Evolutionary conservation across 2,113 vertebrate species (phyloP), one percentile per base, ranked within the genome.

Genomic region (Caranx melampygus): DNA sequence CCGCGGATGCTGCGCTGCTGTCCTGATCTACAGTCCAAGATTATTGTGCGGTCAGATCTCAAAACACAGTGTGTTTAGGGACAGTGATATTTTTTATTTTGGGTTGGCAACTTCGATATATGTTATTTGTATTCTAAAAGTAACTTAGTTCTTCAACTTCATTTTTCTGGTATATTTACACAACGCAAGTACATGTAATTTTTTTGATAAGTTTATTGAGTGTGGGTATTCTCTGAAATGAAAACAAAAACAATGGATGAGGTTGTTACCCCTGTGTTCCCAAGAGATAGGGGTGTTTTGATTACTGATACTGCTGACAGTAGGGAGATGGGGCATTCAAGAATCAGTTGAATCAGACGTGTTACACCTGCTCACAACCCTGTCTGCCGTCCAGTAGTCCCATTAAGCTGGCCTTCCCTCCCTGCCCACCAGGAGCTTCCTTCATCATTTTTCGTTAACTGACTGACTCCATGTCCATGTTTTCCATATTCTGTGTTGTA

Each of bases 1-100:
- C 71, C 59, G 4, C 6, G 71, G 57, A 21, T 72, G 70, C 58
- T 49, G 70, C 35, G 57, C 47, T 54, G 5, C 34, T 6, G 13
- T 55, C 21, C 37, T 75, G 51, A 33, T 35, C 61, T n/a, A 6
- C 51, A 3, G 14, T 55, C 52, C 10, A 65, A 44, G 21, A 64
- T 54, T 21, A 1, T 14, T 45, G 2, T 35, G 31, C 5, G n/a
- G 71, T 40, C 44, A 51, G 58, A 3, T 21, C 1, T 35, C 15
- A 5, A 45, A 0, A 34, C 21, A 59, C 15, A 47, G 15, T 72
- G 16, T 26, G 26, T 2, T 59, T 5, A 20, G 21, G 55, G 55
- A 26, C 20, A 61, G 7, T 37, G 37, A 8, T 37, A 2, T 37
- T 37, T 37, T 15, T 0, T 51, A 11, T 18, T 49, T 34, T 11